Evolutionary conservation across 2,113 vertebrate species (phyloP).

Genomic region (Colossoma macropomum): DNA sequence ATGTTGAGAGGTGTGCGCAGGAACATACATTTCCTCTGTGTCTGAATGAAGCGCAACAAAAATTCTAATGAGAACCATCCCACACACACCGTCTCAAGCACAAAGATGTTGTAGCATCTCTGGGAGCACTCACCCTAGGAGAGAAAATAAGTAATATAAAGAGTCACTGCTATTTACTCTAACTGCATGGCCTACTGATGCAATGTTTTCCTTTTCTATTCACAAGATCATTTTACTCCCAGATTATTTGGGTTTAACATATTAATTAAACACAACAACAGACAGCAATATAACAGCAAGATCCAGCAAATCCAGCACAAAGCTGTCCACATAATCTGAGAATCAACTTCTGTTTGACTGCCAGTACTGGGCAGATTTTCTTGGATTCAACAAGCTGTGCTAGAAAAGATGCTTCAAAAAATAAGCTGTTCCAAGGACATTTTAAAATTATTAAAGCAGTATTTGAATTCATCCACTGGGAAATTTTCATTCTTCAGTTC

Average conservation of each 20-base stretch:
- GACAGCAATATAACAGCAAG: too few relatives aligned
- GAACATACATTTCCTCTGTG: conserved; percentile 90
- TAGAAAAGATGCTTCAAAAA: too few relatives aligned
- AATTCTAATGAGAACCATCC: conserved; percentile 98
- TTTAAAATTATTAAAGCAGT: too few relatives aligned
- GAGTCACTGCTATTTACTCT: not conserved
- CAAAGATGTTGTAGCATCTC: conserved; percentile 91
- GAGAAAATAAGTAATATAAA: not conserved
- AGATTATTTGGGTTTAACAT: not conserved
- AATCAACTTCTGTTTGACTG: not conserved
- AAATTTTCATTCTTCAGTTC: too few relatives aligned
- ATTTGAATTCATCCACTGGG: too few relatives aligned
- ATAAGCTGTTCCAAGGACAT: too few relatives aligned
- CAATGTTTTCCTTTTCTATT: not conserved
- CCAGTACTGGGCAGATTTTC: not conserved
- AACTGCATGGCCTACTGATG: not conserved
- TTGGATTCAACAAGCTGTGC: not conserved
- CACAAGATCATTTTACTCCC: not conserved
- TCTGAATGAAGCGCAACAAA: conserved; percentile 92
- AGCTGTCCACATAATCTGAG: too few relatives aligned
- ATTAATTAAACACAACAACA: too few relatives aligned
- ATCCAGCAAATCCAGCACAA: too few relatives aligned
- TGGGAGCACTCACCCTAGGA: conserved; percentile 90
- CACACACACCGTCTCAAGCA: conserved; percentile 94
- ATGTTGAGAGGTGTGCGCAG: conserved; percentile 91